These are phyloP conservation scores for Triplophysa dalaica DNA, from an alignment of 2,113 vertebrate genomes.

Conservation along the genomic window DNA sequence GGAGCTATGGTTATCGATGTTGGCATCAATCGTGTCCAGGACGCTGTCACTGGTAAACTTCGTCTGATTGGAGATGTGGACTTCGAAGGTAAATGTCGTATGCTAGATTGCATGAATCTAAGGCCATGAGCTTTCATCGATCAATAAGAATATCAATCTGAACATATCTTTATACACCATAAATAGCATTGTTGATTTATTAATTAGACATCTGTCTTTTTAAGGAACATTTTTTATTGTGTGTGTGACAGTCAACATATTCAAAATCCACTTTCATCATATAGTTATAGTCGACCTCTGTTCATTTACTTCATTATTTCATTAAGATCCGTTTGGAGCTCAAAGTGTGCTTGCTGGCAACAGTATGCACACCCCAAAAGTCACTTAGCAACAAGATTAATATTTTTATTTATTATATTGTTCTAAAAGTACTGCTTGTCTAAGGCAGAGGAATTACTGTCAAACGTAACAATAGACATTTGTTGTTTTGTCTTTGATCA, in stretches of 20 bases:
- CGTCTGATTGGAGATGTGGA: slow-evolving; percentile 89
- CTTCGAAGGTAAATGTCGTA: slow-evolving; percentile 84
- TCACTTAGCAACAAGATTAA: neutral
- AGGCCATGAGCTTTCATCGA: slow-evolving; percentile 49
- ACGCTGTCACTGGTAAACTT: slow-evolving; percentile 80
- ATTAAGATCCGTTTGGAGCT: too few species aligned
- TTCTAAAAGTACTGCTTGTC: slow-evolving; percentile 3
- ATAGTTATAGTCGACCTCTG: neutral
- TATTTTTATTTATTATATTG: neutral
- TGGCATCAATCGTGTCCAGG: slow-evolving; percentile 85
- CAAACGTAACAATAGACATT: neutral
- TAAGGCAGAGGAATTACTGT: neutral
- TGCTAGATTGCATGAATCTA: slow-evolving; percentile 55
- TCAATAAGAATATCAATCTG: too few species aligned
- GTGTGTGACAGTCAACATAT: neutral
- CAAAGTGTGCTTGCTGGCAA: neutral
- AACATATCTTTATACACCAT: too few species aligned
- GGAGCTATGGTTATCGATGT: slow-evolving; percentile 89
- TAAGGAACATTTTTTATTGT: slow-evolving; percentile 23
- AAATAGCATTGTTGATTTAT: too few species aligned
- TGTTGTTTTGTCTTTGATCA: slow-evolving; percentile 11
- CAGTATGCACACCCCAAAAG: neutral
- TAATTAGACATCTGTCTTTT: slow-evolving; percentile 32
- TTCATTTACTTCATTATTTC: neutral
- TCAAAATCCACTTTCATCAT: neutral